Evolutionary conservation across 2,888 invertebrate species (phyloP).

Genomic region (Drosophila maculinotata): DNA sequence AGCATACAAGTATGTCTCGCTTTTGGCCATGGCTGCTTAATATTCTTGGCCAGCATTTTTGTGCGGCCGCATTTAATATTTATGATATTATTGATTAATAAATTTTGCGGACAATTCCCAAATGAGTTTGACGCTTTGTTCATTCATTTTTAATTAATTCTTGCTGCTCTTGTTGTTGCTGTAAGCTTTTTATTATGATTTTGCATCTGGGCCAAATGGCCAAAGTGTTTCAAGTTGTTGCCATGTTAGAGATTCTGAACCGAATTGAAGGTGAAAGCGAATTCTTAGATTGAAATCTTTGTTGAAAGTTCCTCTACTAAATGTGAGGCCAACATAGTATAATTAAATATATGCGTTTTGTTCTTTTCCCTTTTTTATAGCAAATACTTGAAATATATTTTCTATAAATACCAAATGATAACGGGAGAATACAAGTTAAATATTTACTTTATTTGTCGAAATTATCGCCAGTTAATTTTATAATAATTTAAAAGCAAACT

Average conservation of each 20-base stretch:
- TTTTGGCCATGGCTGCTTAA: slow-evolving; percentile 50
- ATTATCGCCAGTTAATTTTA: too few species aligned
- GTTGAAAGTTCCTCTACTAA: slow-evolving; percentile 29
- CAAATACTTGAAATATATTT: neutral
- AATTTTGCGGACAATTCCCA: slow-evolving; percentile 42
- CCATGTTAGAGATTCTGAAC: slow-evolving; percentile 15
- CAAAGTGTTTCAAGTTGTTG: slow-evolving; percentile 2
- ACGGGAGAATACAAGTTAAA: too few species aligned
- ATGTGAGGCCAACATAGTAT: neutral
- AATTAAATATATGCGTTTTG: neutral
- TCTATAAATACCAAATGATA: too few species aligned
- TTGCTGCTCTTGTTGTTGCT: slow-evolving; percentile 2
- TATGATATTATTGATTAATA: slow-evolving; percentile 29
- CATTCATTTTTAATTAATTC: slow-evolving; percentile 26
- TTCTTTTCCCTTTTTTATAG: neutral
- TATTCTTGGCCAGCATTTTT: slow-evolving; percentile 63
- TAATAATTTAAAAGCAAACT: too few species aligned
- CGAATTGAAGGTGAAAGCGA: slow-evolving; percentile 58
- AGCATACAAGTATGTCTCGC: slow-evolving; percentile 12
- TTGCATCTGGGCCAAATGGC: slow-evolving; percentile 36
- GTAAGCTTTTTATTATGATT: slow-evolving; percentile 2
- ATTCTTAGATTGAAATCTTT: slow-evolving; percentile 23
- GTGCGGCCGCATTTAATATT: slow-evolving; percentile 26
- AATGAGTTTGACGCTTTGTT: slow-evolving; percentile 19
- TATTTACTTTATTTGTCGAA: too few species aligned